Evolutionary conservation across 1,140 invertebrate genomes (phyloP), one percentile per base, ranked within the genome.

Genomic region (Drosophila quadrilineata): DNA sequence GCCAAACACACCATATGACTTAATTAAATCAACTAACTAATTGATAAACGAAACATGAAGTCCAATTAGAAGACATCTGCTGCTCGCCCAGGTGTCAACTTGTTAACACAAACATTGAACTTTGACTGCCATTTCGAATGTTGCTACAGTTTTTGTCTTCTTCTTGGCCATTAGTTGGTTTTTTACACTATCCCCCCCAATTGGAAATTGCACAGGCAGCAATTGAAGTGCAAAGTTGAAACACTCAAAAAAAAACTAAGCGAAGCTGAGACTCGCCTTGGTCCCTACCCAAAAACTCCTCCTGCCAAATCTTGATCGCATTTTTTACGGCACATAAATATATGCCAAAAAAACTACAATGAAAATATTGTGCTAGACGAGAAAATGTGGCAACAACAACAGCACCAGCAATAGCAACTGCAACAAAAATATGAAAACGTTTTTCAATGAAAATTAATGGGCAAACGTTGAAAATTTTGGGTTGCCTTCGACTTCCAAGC

Each of bases 271-370:
- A n/a, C 69, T 62, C 56, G 67, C 53, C 71, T 70, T 46, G 46
- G 56, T 67, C 60, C 60, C 56, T 63, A 77, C 35, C 19, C 14
- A 6, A 3, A 8, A 12, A 36, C 72, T 65, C 72, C 71, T 63
- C n/a, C n/a, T 57, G 71, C 45, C 50, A 67, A 79, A 85, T 85
- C 79, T 85, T 85, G 79, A 85, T 85, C 79, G 79, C 80, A 85
- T 85, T 85, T 85, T 85, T 85, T 85, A 84, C 79, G 79, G 79
- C 79, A 85, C 79, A 85, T 85, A 85, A 85, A 85, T 85, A 85
- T 85, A 85, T 85, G 79, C 79, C 79, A 85, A 85, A 84, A n/a
- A 86, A 74, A 85, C 79, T 68, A 85, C 79, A 85, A 85, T 85
- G 79, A 85, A 85, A 85, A 85, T 85, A 85, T 85, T 82, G 77